Evolutionary conservation across 64 coral and sea anemone species (phyloP).

Genomic region (Anthopleura sola): DNA sequence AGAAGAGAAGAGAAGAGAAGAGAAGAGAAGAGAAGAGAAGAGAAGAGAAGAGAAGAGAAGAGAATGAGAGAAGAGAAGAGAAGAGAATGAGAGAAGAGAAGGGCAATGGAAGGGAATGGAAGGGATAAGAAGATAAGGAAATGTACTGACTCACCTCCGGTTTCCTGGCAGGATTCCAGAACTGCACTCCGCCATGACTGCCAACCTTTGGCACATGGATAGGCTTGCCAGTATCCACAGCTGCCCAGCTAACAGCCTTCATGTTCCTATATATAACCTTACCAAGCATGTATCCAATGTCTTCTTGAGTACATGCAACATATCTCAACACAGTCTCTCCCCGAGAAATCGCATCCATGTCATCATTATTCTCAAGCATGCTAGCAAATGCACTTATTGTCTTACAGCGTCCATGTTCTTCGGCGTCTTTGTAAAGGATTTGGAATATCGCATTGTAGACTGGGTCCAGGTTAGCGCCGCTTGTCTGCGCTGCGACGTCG

Average conservation of each 20-base stretch:
- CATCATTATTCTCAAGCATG: slow-evolving; percentile 88
- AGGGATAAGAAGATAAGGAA: no score
- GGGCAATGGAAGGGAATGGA: no score
- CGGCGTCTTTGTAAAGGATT: slow-evolving; percentile 82
- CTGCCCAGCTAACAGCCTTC: slow-evolving; percentile 82
- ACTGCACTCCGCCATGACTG: slow-evolving; percentile 63
- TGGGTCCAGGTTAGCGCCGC: slow-evolving; percentile 87
- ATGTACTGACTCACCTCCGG: slow-evolving; percentile 62
- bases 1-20: no score
- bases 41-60: no score
- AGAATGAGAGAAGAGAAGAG: no score
- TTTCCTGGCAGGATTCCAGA: slow-evolving; percentile 86
- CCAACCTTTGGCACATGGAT: slow-evolving; percentile 86
- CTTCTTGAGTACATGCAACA: slow-evolving; percentile 75
- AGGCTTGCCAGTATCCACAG: slow-evolving; percentile 92
- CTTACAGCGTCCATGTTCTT: slow-evolving; percentile 79
- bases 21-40: no score
- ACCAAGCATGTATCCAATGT: slow-evolving; percentile 73
- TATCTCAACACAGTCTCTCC: slow-evolving; percentile 87
- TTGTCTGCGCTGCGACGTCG: slow-evolving; percentile 89
- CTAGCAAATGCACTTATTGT: slow-evolving; percentile 61
- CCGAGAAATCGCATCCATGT: slow-evolving; percentile 47
- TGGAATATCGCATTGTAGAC: slow-evolving; percentile 91
- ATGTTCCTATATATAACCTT: slow-evolving; percentile 90
- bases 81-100: no score